Evolutionary conservation across 2,888 invertebrate genomes (phyloP).

Genomic region (Ophioninae sp.): DNA sequence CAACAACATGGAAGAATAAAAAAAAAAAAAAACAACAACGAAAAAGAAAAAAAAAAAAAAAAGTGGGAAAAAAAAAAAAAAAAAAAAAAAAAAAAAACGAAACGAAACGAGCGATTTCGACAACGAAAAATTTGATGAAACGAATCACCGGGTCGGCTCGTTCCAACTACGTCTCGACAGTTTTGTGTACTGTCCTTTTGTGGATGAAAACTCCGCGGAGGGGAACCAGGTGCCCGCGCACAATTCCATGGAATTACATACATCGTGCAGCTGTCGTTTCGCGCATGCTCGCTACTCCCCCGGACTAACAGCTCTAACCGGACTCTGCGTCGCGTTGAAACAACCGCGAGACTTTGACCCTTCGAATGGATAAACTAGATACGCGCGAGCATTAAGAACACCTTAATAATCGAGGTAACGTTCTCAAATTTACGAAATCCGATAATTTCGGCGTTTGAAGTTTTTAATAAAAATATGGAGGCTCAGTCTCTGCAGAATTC

Average conservation of each 20-base stretch:
- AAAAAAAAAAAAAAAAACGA: not conserved
- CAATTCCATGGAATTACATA: slow-evolving; percentile 54
- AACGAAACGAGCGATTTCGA: not conserved
- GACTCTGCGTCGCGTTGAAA: slow-evolving; percentile 4
- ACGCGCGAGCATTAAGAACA: no score
- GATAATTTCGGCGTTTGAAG: no score
- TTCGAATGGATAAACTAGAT: not conserved
- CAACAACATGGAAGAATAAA: no score
- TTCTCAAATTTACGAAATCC: no score
- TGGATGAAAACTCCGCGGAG: not conserved
- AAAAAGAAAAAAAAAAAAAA: not conserved
- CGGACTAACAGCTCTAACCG: not conserved
- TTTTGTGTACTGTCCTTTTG: slow-evolving; percentile 32
- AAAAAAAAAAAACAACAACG: no score
- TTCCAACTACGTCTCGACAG: slow-evolving; percentile 33
- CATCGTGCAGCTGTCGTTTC: slow-evolving; percentile 58
- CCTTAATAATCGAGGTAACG: no score
- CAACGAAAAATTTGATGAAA: slow-evolving; percentile 1
- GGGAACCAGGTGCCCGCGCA: slow-evolving; percentile 43
- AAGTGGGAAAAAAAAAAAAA: not conserved
- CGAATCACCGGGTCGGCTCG: slow-evolving; percentile 8
- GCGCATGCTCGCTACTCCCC: slow-evolving; percentile 44
- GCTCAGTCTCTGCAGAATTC: no score
- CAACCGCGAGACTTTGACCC: slow-evolving; percentile 48
- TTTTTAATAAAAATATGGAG: no score